These are phyloP conservation scores for Tor tambroides DNA, from an alignment of 2,113 vertebrate genomes.

Conservation along the genomic window DNA sequence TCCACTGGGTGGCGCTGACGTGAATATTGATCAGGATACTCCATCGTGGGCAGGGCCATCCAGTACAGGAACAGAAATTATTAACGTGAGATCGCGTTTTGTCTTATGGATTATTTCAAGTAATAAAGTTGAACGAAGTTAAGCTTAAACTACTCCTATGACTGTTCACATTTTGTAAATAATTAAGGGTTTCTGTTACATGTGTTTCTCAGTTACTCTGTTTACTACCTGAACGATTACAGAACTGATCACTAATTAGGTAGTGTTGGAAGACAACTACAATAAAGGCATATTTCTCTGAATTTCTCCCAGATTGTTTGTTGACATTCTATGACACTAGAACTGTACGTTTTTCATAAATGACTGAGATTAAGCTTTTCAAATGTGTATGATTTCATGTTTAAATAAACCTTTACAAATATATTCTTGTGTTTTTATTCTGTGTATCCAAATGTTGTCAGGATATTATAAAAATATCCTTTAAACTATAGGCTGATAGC, in stretches of 20 bases:
- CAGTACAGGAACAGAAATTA: not conserved
- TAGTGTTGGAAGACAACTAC: not conserved
- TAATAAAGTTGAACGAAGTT: too few relatives aligned
- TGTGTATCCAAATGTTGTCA: not conserved
- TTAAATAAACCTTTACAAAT: not conserved
- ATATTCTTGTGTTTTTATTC: not conserved
- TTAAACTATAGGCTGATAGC: not conserved
- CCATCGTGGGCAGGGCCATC: not conserved
- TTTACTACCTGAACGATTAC: too few relatives aligned
- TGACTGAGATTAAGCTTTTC: not conserved
- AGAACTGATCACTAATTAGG: too few relatives aligned
- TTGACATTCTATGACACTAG: not conserved
- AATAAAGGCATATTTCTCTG: too few relatives aligned
- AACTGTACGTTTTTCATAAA: not conserved
- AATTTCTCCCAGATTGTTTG: not conserved
- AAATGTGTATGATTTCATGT: not conserved
- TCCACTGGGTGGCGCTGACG: not conserved
- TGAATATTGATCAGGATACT: not conserved
- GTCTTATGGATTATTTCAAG: too few relatives aligned
- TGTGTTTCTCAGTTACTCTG: too few relatives aligned
- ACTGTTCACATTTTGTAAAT: too few relatives aligned
- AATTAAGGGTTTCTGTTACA: too few relatives aligned
- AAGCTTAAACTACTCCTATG: too few relatives aligned
- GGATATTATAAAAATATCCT: not conserved
- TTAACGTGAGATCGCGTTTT: too few relatives aligned